Evolutionary conservation across 2,888 invertebrate genomes (phyloP), one percentile per base, ranked within the genome.

Genomic region (Cordylochernes scorpioides): DNA sequence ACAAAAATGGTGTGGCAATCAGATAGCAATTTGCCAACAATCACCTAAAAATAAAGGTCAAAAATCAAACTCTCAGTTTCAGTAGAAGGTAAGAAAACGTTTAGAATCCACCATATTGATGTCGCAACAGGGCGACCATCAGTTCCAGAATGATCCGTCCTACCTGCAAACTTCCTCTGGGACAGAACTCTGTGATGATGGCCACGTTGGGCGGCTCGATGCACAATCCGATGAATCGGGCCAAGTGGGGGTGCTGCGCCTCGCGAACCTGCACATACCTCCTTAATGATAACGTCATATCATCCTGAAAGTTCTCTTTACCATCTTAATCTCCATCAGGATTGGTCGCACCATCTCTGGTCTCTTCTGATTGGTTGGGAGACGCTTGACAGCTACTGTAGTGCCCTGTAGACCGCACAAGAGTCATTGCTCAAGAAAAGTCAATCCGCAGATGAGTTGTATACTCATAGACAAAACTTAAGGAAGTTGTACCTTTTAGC

Each of bases 161-260:
- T 54, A 77, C 78, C 64, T 86, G 82, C 52, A 94, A 67, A 59
- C 86, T 88, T 54, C 91, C 91, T 63, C 88, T 88, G 57, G 84
- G 73, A 61, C 94, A 94, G 59, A 88, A 94, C 61, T 91, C 86
- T 38, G 84, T 82, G 57, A 94, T 71, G 53, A 94, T 67, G 47
- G 78, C 63, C 48, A 91, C 71, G 44, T 77, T 68, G 57, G 73
- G 70, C 32, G 78, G 75, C 54, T 86, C 82, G 34, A 86, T 72
- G 46, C 77, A 77, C 30, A 86, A 86, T 40, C 94, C 94, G 53
- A 91, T 78, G 59, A 94, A 94, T 33, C 80, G 9, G 59, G 88
- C 91, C 41, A 94, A 67, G 57, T 94, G 91, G 55, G 86, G 82
- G 59, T 94, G 88, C 22, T 84, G 68, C 45, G 94, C 58, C 54